Conservation (phyloP, 2,888 invertebrate genomes). For the Rhagium mordax region DNA sequence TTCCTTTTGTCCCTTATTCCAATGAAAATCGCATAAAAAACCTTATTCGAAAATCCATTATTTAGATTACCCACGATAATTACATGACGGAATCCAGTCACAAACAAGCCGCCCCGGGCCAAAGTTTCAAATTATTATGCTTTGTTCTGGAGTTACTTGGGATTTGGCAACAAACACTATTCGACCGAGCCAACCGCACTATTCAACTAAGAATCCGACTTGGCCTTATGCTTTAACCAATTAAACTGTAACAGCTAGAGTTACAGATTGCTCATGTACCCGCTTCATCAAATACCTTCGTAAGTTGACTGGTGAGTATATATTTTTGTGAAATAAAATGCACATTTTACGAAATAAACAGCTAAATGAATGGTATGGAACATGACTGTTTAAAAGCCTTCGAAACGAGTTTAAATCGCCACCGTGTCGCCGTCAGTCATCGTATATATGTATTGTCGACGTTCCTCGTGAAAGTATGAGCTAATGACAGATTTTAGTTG, state of each 20-base stretch:
- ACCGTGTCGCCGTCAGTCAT: not conserved
- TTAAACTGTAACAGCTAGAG: conserved; percentile 24
- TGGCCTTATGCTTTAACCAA: conserved; percentile 30
- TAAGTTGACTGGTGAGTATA: not conserved
- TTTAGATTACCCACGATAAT: conserved; percentile 25
- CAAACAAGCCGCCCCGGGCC: conserved; percentile 26
- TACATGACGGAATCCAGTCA: conserved; percentile 23
- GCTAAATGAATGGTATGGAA: not conserved
- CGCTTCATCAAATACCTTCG: not conserved
- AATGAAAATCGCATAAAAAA: not conserved
- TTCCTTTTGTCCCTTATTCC: not conserved
- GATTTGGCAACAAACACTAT: conserved; percentile 38
- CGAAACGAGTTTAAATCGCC: not conserved
- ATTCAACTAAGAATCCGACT: conserved; percentile 38
- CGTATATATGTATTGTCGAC: not conserved
- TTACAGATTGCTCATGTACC: not conserved
- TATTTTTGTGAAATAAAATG: not conserved
- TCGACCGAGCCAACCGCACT: conserved; percentile 36
- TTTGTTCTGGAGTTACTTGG: conserved; percentile 36
- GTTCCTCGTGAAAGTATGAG: too few relatives aligned
- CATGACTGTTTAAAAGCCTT: not conserved
- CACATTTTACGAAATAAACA: not conserved
- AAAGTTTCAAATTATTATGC: conserved; percentile 41
- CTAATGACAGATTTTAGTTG: too few relatives aligned
- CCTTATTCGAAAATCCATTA: conserved; percentile 1